Conservation (phyloP, 2,797 vertebrate species). For the Crax fasciolata region DNA sequence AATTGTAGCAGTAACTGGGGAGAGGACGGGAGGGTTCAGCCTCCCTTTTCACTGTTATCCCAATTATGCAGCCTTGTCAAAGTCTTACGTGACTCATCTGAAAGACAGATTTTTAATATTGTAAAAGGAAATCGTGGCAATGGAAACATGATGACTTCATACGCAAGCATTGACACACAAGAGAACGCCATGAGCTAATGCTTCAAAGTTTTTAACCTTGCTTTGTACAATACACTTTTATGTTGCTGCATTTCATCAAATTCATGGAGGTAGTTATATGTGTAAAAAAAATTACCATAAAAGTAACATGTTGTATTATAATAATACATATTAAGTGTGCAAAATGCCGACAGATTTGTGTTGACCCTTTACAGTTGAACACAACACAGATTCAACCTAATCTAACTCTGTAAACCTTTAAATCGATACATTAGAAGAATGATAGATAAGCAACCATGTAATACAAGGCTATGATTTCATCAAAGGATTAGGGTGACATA, state of each 20-base stretch:
- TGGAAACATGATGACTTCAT: slow-evolving; percentile 79
- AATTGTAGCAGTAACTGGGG: slow-evolving; percentile 74
- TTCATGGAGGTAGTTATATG: slow-evolving; percentile 97
- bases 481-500: slow-evolving; percentile 72
- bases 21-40: slow-evolving; percentile 66
- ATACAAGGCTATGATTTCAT: slow-evolving; percentile 77
- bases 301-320: slow-evolving; percentile 87
- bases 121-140: slow-evolving; percentile 78
- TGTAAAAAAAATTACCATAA: slow-evolving; percentile 88
- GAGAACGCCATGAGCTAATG: slow-evolving; percentile 79
- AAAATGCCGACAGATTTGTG: slow-evolving; percentile 88
- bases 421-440: slow-evolving; percentile 77
- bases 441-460: slow-evolving; percentile 75
- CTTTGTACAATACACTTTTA: slow-evolving; percentile 83
- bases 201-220: slow-evolving; percentile 72
- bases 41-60: slow-evolving; percentile 66
- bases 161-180: slow-evolving; percentile 78
- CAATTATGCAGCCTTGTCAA: slow-evolving; percentile 74
- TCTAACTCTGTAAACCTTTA: slow-evolving; percentile 85
- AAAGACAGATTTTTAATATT: slow-evolving; percentile 72
- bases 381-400: slow-evolving; percentile 83
- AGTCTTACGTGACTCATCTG: slow-evolving; percentile 76
- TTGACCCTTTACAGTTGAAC: slow-evolving; percentile 87
- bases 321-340: slow-evolving; percentile 88
- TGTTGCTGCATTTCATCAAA: slow-evolving; percentile 88